Evolutionary conservation across 1,140 invertebrate species (phyloP).

Genomic region (Schlechtendalia chinensis): DNA sequence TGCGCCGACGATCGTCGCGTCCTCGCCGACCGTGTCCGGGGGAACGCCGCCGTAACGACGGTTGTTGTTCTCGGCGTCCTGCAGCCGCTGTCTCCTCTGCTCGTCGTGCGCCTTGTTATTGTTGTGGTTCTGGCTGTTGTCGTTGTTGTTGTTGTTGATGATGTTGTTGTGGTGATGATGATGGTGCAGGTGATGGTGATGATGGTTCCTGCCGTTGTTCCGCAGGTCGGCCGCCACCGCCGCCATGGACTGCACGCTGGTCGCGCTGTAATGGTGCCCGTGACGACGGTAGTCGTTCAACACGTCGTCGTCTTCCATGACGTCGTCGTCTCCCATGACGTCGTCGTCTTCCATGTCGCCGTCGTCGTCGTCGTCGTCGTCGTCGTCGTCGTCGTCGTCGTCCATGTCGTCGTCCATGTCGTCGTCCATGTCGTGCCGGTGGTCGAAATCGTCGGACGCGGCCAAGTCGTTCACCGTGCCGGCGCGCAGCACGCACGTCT

Average conservation of each 20-base stretch:
- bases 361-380: conserved; percentile 58
- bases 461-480: conserved; percentile 49
- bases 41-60: conserved; percentile 59
- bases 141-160: conserved; percentile 65
- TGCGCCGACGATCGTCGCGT: conserved; percentile 53
- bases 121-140: conserved; percentile 64
- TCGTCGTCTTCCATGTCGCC: conserved; percentile 60
- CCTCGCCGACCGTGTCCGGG: conserved; percentile 57
- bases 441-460: conserved; percentile 24
- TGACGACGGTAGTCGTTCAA: conserved; percentile 60
- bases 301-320: conserved; percentile 73
- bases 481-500: conserved; percentile 52
- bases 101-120: conserved; percentile 57
- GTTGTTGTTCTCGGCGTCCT: conserved; percentile 76
- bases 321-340: conserved; percentile 58
- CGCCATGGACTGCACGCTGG: conserved; percentile 54
- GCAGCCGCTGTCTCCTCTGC: conserved; percentile 64
- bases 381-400: conserved; percentile 76
- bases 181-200: too few relatives aligned
- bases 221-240: conserved; percentile 52
- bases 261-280: conserved; percentile 53
- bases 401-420: conserved; percentile 63
- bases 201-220: conserved; percentile 55
- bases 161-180: too few relatives aligned
- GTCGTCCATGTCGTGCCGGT: conserved; percentile 60